Conservation (phyloP, 35 echinoderm and acorn worm genomes). For the Lytechinus pictus region DNA sequence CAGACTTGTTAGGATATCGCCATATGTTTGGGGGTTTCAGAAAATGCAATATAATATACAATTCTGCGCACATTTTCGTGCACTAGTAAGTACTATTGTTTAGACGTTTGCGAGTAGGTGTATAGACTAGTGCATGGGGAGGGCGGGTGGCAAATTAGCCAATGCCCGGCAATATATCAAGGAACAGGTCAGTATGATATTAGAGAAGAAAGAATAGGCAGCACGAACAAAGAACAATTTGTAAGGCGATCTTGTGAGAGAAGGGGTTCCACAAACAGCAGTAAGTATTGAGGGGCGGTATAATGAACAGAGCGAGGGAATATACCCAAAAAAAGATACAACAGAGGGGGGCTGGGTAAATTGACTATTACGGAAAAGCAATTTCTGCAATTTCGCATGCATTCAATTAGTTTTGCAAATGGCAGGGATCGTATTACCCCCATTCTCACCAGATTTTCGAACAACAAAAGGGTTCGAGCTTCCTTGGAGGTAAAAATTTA, state of each 20-base stretch:
- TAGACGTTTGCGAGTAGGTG: background rate
- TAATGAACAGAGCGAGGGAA: background rate
- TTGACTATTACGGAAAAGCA: background rate
- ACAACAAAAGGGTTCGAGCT: background rate
- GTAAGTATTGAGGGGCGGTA: background rate
- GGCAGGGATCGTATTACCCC: background rate
- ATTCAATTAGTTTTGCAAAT: constrained; percentile 36
- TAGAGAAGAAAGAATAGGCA: background rate
- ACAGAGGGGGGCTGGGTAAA: background rate
- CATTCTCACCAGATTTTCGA: background rate
- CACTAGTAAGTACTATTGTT: background rate
- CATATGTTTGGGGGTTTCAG: background rate
- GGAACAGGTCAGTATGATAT: background rate
- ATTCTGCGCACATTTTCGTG: background rate
- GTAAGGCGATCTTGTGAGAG: background rate
- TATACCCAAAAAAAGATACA: background rate
- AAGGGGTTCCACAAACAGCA: background rate
- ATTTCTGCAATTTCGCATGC: constrained; percentile 12
- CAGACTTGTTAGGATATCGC: background rate
- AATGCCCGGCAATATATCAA: background rate
- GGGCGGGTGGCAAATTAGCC: background rate
- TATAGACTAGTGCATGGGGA: background rate
- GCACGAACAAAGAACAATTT: background rate
- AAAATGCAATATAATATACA: no score
- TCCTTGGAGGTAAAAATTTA: background rate